Percentiles rank a stretch among this genome's conserved stretches.
Conservation (phyloP, 35 echinoderm and acorn worm species). For the Lytechinus pictus region DNA sequence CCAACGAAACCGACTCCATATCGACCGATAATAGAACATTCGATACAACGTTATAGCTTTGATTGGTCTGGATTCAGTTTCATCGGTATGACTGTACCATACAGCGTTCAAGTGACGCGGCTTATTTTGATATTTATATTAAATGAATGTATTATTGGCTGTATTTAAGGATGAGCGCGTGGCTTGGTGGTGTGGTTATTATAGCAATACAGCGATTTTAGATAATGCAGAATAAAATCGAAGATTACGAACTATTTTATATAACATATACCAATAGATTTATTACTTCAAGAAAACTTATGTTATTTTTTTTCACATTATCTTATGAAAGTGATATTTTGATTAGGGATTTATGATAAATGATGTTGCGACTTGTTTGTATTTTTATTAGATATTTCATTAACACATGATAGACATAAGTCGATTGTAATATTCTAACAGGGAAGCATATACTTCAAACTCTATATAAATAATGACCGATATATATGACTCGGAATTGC, state of each 20-base stretch:
- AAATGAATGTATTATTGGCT: not conserved
- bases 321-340: not conserved
- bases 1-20: no score
- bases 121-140: not conserved
- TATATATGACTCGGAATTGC: not conserved
- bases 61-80: no score
- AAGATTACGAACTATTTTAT: not conserved
- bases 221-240: not conserved
- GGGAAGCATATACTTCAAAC: not conserved
- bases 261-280: not conserved
- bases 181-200: not conserved
- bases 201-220: not conserved
- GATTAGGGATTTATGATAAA: not conserved
- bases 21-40: no score
- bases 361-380: not conserved
- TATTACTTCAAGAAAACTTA: not conserved
- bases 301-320: not conserved
- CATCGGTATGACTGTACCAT: no score
- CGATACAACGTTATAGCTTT: no score
- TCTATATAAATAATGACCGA: not conserved
- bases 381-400: not conserved
- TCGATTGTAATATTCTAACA: not conserved
- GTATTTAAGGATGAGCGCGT: not conserved
- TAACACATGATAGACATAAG: not conserved
- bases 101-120: not conserved